A percentile compares a stretch with the other conserved stretches of the same genome.
These are phyloP conservation scores for Spisula solida DNA, from an alignment of 2,888 invertebrate genomes.

Conservation along the genomic window DNA sequence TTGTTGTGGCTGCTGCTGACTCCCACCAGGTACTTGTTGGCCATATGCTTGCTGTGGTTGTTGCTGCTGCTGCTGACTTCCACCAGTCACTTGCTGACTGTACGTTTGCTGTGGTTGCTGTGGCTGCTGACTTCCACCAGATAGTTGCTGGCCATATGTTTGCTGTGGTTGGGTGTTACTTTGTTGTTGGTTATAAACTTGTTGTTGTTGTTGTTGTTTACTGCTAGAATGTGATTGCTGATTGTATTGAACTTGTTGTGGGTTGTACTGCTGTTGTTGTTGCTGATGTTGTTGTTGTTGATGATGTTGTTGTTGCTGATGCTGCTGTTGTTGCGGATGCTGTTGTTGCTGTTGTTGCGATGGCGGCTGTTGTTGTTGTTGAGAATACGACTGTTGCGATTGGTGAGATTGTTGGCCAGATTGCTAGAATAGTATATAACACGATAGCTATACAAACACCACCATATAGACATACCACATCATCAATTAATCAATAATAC, in stretches of 20 bases:
- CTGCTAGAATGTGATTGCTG: constrained; percentile 44
- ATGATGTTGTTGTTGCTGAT: background rate
- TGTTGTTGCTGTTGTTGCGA: constrained; percentile 44
- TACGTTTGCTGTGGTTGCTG: constrained; percentile 49
- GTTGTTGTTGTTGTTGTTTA: constrained; percentile 2
- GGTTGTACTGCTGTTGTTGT: constrained; percentile 36
- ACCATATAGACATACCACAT: background rate
- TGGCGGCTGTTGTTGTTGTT: constrained; percentile 36
- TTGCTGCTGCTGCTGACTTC: too few species aligned
- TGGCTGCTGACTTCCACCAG: constrained; percentile 33
- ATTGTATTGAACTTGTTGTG: constrained; percentile 19
- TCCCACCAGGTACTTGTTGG: too few species aligned
- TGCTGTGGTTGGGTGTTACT: constrained; percentile 21
- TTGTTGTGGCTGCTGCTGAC: too few species aligned
- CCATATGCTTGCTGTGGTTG: too few species aligned
- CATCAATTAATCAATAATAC: too few species aligned
- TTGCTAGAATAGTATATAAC: constrained; percentile 52
- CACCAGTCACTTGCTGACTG: constrained; percentile 30
- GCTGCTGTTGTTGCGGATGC: constrained; percentile 41
- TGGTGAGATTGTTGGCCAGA: constrained; percentile 48
- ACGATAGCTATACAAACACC: background rate
- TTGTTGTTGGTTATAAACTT: constrained; percentile 15
- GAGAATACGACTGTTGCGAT: constrained; percentile 25
- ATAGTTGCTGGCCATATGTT: constrained; percentile 33
- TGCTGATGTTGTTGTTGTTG: constrained; percentile 6